Evolutionary conservation across 2,113 vertebrate species (phyloP), one percentile per base, ranked within the genome.

Genomic region (Colinus virginianus): DNA sequence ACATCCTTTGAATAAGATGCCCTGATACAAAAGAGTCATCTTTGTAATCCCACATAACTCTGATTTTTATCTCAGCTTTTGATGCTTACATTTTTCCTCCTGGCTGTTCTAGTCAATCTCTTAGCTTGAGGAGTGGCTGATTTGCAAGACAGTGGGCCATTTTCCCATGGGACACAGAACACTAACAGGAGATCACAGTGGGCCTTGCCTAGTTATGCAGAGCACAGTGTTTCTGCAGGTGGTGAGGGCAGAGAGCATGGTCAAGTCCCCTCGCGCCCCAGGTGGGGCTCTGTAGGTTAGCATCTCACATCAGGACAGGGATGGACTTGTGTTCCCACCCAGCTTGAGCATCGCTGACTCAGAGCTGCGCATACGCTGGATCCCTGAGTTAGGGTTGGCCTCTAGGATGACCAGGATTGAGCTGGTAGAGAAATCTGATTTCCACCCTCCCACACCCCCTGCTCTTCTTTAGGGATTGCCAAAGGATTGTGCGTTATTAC

Each of bases 401-500:
- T 87, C 53, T 40, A 84, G 85, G 78, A 79, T 40, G 83, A 62
- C 78, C 68, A 76, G 53, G 58, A 81, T 22, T 94, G 94, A 96
- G 85, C 80, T 85, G 64, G 45, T 43, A 32, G 34, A 71, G 80
- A 90, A 91, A 89, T 93, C 91, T 94, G 87, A 91, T 84, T 91
- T 53, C 9, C 8, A 26, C 23, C 20, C 20, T 5, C 30, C 23
- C 40, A 4, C 3, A 18, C 21, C 3, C 7, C 14, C 40, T 3
- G 0, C 32, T 32, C 78, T 66, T 71, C 88, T 90, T 89, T 90
- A 88, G 92, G 92, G 95, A 97, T 97, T 96, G 94, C 49, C 72
- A 91, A 87, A 93, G 95, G 96, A 96, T 97, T 96, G 94, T 74
- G 49, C 6, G 4, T 94, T 97, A 97, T 97, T 96, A 95, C 95